Base-by-base conservation (phyloP, 2,888 invertebrate species). In the Phaonia tiefii region DNA sequence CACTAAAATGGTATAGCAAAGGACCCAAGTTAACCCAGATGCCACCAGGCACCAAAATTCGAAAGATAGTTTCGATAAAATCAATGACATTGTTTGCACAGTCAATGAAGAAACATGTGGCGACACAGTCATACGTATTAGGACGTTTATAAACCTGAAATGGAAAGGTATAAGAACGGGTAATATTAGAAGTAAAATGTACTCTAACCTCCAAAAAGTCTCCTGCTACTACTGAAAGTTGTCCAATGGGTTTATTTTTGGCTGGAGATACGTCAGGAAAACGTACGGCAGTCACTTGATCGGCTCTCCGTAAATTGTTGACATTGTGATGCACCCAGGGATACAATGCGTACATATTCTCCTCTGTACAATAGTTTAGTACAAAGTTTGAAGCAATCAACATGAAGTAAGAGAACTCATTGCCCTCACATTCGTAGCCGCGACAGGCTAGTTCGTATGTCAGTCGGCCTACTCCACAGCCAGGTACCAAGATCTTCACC, bases 381-480 rank as follows among this genome's bases (percentile, higher is more conserved):
- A 99, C 95, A 90, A 98, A 99, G 91, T 98, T 97, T 56, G 99
- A 98, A 0, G 98, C 96, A 85, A 99, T 96, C 65, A 99, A 92
- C 99, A 99, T 99, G 90, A 98, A 99, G 46, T 99, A 93, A 31
- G 98, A 98, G 92, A 98, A 99, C 91, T 99, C 99, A 89, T 99
- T 99, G 83, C 99, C 99, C 91, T 99, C 97, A 86, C 98, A 99
- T 10, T 93, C 93, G 91, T 95, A 99, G 0, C 99, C 99, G 17
- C 94, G 92, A 75, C 93, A 93, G 0, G 99, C 98, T 37, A 99
- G 93, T 92, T 99, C 99, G 92, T 96, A 98, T 0, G 98, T 97
- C 1, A 99, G 92, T 77, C 99, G 92, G 0, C 98, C 99, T 4
- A 99, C 92, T 0, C 99, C 99, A n/a, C 98, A 97, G 1, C 99